A percentile compares a stretch with the other conserved stretches of the same genome.
phyloP scores from a whole-genome alignment of 2,888 invertebrate species.

The Drosophila siamana region DNA sequence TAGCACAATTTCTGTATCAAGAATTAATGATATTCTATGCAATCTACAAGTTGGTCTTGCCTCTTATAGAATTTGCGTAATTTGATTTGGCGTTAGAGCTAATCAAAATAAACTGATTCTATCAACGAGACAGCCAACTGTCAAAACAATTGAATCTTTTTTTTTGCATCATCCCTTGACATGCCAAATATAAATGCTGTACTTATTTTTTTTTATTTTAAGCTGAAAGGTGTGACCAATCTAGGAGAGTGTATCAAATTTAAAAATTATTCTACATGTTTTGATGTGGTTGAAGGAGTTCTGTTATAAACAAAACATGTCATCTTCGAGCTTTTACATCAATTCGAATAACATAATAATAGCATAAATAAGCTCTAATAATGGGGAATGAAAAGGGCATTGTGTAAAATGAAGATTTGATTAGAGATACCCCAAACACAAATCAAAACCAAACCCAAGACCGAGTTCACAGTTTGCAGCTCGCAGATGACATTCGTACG shows the following conservation, averaged over 20 bases:
- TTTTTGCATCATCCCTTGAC: not conserved
- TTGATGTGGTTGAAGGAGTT: not conserved
- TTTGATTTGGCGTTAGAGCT: constrained; percentile 9
- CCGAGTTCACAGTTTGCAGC: not conserved
- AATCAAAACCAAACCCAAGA: not conserved
- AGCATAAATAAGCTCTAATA: not conserved
- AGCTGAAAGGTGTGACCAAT: not conserved
- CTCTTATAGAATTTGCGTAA: not conserved
- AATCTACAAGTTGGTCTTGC: not conserved
- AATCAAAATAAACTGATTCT: constrained; percentile 3
- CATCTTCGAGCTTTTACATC: not conserved
- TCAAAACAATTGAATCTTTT: not conserved
- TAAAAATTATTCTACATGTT: not conserved
- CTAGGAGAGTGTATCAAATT: not conserved
- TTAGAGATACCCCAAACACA: not conserved
- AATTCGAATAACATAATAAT: not conserved
- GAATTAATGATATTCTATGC: not conserved
- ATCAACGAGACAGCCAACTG: not conserved
- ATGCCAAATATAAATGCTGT: no score
- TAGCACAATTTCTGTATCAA: not conserved
- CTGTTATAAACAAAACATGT: not conserved
- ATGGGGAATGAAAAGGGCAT: not conserved
- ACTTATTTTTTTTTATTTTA: not conserved
- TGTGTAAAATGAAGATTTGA: not conserved
- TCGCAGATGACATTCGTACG: constrained; percentile 11